Base-by-base conservation (phyloP, 37 sponge, comb jelly and placozoan genomes). In the Chondrosia reniformis region DNA sequence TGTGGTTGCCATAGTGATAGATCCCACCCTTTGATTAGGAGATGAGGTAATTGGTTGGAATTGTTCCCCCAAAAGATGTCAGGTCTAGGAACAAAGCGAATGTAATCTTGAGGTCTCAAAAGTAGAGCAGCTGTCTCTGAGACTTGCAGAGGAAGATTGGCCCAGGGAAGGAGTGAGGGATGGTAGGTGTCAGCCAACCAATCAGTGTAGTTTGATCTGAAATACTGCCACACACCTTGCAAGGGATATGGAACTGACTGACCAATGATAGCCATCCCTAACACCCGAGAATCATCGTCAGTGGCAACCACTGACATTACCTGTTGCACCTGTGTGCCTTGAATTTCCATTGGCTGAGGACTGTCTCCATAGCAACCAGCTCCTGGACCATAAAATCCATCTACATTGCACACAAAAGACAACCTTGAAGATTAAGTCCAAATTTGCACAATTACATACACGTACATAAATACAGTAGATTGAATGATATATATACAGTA, bases 11-110 rank as follows among this genome's bases (percentile, higher is more conserved):
- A 88, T 27, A 75, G n/a, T 24, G 89, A 71, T 7, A 19, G 39
- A 45, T 95, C 95, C 95, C 95, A 95, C 5, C 73, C 73, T 42
- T 86, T 91, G 19, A 86, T 85, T 19, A 31, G n/a, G 43, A 95
- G n/a, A 0, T 80, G 61, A 7, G 95, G 95, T n/a, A 63, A 9
- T 2, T 27, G 27, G 19, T 31, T 21, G 22, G 39, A 28, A 13
- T 15, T 32, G 22, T 44, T 55, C 0, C 27, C 8, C 95, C 95
- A 95, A 79, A 71, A 87, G 46, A 63, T 79, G 0, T 45, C 59
- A 0, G 95, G 95, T 7, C 65, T 38, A 10, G 95, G 92, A 2
- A 88, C 27, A 57, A 84, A 95, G 49, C 95, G 45, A 3, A 95
- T 33, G 31, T 87, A 46, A 52, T 95, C 95, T 12, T 67, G 45